These are phyloP conservation scores for Heliconius congener DNA, from an alignment of 1,140 invertebrate genomes.

Conservation along the genomic window DNA sequence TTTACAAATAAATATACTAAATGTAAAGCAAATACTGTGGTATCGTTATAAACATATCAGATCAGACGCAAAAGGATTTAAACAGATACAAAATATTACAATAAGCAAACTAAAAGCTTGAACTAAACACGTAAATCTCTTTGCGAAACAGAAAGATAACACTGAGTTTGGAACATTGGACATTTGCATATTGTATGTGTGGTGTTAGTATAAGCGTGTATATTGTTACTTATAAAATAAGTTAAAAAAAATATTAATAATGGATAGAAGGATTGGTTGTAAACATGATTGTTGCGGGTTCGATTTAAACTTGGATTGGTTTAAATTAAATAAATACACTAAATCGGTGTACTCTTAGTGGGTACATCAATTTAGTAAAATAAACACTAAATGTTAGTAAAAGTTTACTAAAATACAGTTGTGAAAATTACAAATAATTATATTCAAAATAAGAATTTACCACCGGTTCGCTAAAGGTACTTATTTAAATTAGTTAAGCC, in stretches of 20 bases:
- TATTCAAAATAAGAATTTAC: too few relatives aligned
- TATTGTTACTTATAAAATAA: background rate
- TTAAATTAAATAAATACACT: too few relatives aligned
- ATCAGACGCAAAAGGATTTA: conserved; percentile 24
- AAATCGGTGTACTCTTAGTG: too few relatives aligned
- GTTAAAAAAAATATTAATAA: background rate
- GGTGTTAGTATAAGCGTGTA: background rate
- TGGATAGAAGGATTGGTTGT: too few relatives aligned
- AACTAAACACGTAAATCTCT: conserved; percentile 44
- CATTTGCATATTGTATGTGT: conserved; percentile 33
- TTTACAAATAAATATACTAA: background rate
- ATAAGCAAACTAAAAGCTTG: conserved; percentile 38
- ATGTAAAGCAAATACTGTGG: background rate
- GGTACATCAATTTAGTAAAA: too few relatives aligned
- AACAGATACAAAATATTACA: conserved; percentile 40
- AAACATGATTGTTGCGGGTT: too few relatives aligned
- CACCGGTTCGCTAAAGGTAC: too few relatives aligned
- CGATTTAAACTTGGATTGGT: too few relatives aligned
- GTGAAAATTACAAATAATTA: too few relatives aligned
- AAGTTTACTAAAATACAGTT: too few relatives aligned
- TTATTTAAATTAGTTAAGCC: too few relatives aligned
- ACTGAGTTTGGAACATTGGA: conserved; percentile 41
- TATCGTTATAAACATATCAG: conserved; percentile 32
- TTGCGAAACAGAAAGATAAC: conserved; percentile 47
- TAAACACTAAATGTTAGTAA: too few relatives aligned